These are phyloP conservation scores for Drosophila aldrichi DNA, from an alignment of 2,888 invertebrate genomes.

Conservation along the genomic window DNA sequence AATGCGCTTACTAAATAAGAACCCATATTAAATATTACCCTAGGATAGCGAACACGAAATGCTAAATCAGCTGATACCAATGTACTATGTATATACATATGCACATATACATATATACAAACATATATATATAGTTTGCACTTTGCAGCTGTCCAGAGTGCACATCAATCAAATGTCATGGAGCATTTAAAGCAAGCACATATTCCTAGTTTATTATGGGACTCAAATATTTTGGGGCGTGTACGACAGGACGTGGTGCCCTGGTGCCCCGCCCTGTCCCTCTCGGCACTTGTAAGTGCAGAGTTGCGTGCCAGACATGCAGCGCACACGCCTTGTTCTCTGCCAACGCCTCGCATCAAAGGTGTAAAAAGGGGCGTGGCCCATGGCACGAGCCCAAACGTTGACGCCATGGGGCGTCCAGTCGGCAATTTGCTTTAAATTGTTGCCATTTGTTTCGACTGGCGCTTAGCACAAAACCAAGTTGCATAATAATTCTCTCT, in stretches of 20 bases:
- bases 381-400: constrained; percentile 53
- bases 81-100: not conserved
- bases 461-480: constrained; percentile 53
- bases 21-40: constrained; percentile 67
- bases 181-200: constrained; percentile 65
- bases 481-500: constrained; percentile 68
- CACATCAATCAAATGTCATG: constrained; percentile 79
- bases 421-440: constrained; percentile 75
- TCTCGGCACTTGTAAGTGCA: constrained; percentile 59
- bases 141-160: constrained; percentile 67
- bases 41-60: constrained; percentile 71
- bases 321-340: constrained; percentile 58
- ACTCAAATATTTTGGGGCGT: constrained; percentile 55
- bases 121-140: constrained; percentile 42
- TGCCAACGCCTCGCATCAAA: constrained; percentile 47
- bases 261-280: not conserved
- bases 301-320: constrained; percentile 70
- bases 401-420: constrained; percentile 65
- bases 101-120: not conserved
- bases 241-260: constrained; percentile 25
- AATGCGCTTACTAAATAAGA: constrained; percentile 65
- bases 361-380: constrained; percentile 76
- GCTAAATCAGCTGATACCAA: constrained; percentile 64
- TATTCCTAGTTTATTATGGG: constrained; percentile 61
- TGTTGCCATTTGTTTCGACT: constrained; percentile 75